Base-by-base conservation (phyloP, 2,888 invertebrate species). In the Doris montereyensis region DNA sequence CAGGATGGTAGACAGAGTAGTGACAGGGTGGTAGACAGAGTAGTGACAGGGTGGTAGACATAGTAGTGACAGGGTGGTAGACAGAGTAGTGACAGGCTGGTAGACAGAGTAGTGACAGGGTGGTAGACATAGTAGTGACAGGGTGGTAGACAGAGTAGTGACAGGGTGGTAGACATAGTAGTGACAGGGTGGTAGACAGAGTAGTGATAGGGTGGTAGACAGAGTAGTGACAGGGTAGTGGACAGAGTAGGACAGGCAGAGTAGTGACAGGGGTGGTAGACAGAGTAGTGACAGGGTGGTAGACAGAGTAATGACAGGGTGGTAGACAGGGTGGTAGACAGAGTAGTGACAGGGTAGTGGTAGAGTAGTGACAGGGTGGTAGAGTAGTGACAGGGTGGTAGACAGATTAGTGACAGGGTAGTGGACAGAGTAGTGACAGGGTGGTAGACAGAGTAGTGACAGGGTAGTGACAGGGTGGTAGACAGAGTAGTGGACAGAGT, bases 1-100 rank as follows among this genome's bases (percentile, higher is more conserved):
- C 32, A 13, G 71, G 2, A 13, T 1, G 2, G 30, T 8, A 28
- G 32, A n/a, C 58, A 10, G 34, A 17, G 10, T 8, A 2, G 17
- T 26, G 3, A 1, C 28, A 10, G 52, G 41, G 17, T 68, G 76
- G n/a, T 26, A 21, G 24, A 57, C 30, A 21, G 35, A 30, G 41
- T 24, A 67, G 4, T 24, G 41, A 62, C 17, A 17, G 73, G 70
- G 21, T 82, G 81, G 75, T 76, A 77, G 1, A n/a, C n/a, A n/a
- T n/a, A n/a, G n/a, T n/a, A n/a, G n/a, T n/a, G n/a, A n/a, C n/a
- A n/a, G 80, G 76, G 1, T 78, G 57, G 52, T 77, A 81, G 17
- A 41, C 28, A 30, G 74, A 82, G 8, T 81, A 35, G n/a, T 62
- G 26, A 5, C 32, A 28, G 52, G n/a, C n/a, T n/a, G n/a, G n/a